These are phyloP conservation scores for Tubulanus polymorphus DNA, from an alignment of 2,888 invertebrate genomes.

Conservation along the genomic window DNA sequence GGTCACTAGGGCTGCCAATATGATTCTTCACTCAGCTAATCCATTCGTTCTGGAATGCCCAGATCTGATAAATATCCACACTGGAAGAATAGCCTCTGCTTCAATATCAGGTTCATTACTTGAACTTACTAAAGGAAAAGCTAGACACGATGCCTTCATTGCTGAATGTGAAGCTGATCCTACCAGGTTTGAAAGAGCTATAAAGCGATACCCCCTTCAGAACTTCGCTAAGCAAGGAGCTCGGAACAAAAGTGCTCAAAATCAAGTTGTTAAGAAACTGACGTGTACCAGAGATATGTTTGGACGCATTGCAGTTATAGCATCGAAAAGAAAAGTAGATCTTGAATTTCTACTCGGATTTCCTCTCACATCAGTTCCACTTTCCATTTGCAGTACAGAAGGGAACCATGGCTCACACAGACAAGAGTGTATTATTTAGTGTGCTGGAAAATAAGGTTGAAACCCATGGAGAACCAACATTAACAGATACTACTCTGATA, in stretches of 20 bases:
- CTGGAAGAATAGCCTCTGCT: too few species aligned
- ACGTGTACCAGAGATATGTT: slow-evolving; percentile 12
- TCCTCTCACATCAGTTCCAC: slow-evolving; percentile 13
- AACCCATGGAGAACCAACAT: neutral
- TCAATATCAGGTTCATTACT: too few species aligned
- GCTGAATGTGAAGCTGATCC: slow-evolving; percentile 1
- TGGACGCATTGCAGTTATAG: slow-evolving; percentile 6
- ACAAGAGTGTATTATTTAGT: slow-evolving; percentile 7
- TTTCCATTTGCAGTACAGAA: slow-evolving; percentile 10
- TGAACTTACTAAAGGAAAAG: neutral
- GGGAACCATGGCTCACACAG: slow-evolving; percentile 14
- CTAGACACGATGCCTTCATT: neutral
- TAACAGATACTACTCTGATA: slow-evolving; percentile 2
- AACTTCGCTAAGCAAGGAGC: slow-evolving; percentile 9
- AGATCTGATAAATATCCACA: too few species aligned
- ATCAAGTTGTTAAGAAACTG: slow-evolving; percentile 1
- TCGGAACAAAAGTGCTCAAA: neutral
- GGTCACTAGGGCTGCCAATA: neutral
- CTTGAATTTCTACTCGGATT: slow-evolving; percentile 7
- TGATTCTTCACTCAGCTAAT: too few species aligned
- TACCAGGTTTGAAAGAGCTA: slow-evolving; percentile 8
- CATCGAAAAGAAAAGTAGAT: slow-evolving; percentile 5
- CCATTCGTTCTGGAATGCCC: too few species aligned
- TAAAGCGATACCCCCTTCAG: slow-evolving; percentile 2
- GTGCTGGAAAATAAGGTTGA: slow-evolving; percentile 5